Base-by-base conservation (phyloP, 1,140 invertebrate species). In the Drosophila melanica region DNA sequence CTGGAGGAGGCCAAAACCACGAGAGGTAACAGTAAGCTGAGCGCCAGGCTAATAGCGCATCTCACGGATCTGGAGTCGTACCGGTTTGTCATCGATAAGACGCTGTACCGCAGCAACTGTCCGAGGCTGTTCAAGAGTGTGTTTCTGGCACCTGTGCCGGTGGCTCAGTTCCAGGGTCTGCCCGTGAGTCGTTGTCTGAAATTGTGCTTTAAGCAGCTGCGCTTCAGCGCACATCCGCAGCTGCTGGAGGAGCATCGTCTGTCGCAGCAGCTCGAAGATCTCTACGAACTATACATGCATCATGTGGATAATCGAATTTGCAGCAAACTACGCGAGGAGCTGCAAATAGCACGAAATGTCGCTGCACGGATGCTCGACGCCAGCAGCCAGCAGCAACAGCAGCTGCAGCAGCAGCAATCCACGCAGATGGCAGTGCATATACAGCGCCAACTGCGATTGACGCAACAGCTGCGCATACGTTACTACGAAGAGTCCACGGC, bases 221-320 rank as follows among this genome's bases (percentile, higher is more conserved):
- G 90, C n/a, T 93, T 93, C 23, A 89, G 68, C 8, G 58, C 81
- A n/a, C 92, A 93, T 79, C 91, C 90, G 1, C 79, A 92, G 20
- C 84, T 92, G 11, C 87, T 90, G 54, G 72, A 92, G 20, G 93
- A 93, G 79, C 92, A 93, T 67, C 68, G 82, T 2, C 35, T 92
- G 14, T 76, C 89, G n/a, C 81, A 92, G 37, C 77, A 90, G 48
- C 57, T 93, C n/a, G 81, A 87, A 35, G 75, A 90, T 45, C 69
- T 91, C 2, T 92, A 79, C 48, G 75, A 92, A n/a, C 20, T 86
- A 4, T 92, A 93, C 71, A 57, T 50, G 16, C 63, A 80, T n/a
- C 76, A 81, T n/a, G 59, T 72, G 7, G 59, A 75, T 10, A 76
- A 80, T 27, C 69, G 81, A 20, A 79, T 79, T 7, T 66, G 84